Percentiles rank a stretch among this genome's conserved stretches.
These are phyloP conservation scores for Eidolon helvum DNA, from an alignment of 2,113 vertebrate genomes.

Conservation along the genomic window DNA sequence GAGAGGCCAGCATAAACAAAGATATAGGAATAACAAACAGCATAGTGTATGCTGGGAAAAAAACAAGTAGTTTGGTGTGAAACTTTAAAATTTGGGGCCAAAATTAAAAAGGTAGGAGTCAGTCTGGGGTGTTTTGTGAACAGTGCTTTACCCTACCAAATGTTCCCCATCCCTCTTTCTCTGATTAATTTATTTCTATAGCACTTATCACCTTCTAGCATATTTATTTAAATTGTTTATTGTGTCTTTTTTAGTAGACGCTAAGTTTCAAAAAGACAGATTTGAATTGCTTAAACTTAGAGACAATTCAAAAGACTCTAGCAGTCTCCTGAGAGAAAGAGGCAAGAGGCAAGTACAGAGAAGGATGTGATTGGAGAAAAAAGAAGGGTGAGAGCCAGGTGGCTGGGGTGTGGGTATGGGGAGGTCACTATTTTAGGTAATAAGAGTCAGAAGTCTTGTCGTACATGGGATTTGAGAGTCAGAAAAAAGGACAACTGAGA, in stretches of 20 bases:
- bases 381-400: not conserved
- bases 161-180: rapidly evolving
- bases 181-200: not conserved
- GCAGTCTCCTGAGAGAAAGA: not conserved
- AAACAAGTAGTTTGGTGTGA: not conserved
- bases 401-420: rapidly evolving
- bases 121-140: not conserved
- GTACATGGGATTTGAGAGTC: too few species aligned
- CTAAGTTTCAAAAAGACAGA: not conserved
- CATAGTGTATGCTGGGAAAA: not conserved
- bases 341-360: not conserved
- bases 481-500: not conserved
- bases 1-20: not conserved
- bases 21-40: not conserved
- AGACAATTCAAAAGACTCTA: not conserved
- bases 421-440: not conserved
- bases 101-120: not conserved
- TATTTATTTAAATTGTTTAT: not conserved
- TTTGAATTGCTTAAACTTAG: not conserved
- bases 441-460: not conserved
- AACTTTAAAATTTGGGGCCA: not conserved
- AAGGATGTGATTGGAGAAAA: not conserved
- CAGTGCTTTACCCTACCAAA: rapidly evolving
- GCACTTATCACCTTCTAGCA: not conserved
- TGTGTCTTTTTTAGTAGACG: not conserved